A percentile compares a stretch with the other conserved stretches of the same genome.
These are phyloP conservation scores for Oxytorus armatus DNA, from an alignment of 2,888 invertebrate genomes.

Conservation along the genomic window DNA sequence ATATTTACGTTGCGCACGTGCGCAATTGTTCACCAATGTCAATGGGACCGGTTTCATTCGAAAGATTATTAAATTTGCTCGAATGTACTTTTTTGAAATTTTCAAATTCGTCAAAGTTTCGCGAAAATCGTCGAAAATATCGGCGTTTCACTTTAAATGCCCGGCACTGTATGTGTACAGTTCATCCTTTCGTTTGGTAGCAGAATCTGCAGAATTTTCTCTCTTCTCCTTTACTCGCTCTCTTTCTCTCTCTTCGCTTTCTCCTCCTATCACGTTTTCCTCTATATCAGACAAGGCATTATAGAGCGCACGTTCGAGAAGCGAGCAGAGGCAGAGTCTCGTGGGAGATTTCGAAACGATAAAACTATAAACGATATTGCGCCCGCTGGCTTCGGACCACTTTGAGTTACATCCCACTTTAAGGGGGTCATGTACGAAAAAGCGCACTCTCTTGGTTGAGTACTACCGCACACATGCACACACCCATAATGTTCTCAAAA, in stretches of 20 bases:
- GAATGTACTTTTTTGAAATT: too few relatives aligned
- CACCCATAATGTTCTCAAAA: constrained; percentile 11
- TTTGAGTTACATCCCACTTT: constrained; percentile 47
- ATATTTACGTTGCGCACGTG: too few relatives aligned
- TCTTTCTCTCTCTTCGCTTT: background rate
- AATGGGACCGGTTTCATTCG: too few relatives aligned
- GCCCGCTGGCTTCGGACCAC: constrained; percentile 36
- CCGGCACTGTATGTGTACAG: background rate
- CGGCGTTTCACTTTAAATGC: background rate
- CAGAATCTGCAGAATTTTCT: constrained; percentile 11
- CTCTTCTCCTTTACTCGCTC: background rate
- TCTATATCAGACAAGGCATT: constrained; percentile 31
- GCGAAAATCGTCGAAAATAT: too few relatives aligned
- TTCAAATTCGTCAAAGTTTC: too few relatives aligned
- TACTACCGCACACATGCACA: background rate
- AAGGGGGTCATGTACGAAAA: constrained; percentile 47
- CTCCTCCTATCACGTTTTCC: background rate
- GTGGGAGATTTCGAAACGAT: constrained; percentile 49
- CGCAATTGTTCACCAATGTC: too few relatives aligned
- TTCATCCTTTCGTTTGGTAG: constrained; percentile 27
- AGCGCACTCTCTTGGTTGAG: constrained; percentile 1
- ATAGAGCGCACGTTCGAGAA: constrained; percentile 24
- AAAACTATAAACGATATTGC: constrained; percentile 58
- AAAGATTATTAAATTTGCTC: too few relatives aligned
- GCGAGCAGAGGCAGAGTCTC: constrained; percentile 11